Percentiles rank a stretch among this genome's conserved stretches.
Conservation (phyloP, 1,140 invertebrate species). For the Caenorhabditis elegans region WBcel235 BX284602.5:9377501-9378000, state of each 20-base stretch:
- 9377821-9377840: slow-evolving; percentile 48
- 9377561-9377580: slow-evolving; percentile 41
- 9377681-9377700: slow-evolving; percentile 52
- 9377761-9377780: slow-evolving; percentile 54
- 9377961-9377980: slow-evolving; percentile 63
- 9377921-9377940: slow-evolving; percentile 65
- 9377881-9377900: too few relatives aligned
- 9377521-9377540: slow-evolving; percentile 50
- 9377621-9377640: slow-evolving; percentile 57
- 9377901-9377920: slow-evolving; percentile 51
- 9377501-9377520: slow-evolving; percentile 39
- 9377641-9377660: slow-evolving; percentile 58
- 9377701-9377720: too few relatives aligned
- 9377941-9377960: slow-evolving; percentile 56
- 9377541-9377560: slow-evolving; percentile 60
- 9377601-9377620: slow-evolving; percentile 44
- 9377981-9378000: slow-evolving; percentile 55
- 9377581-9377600: too few relatives aligned
- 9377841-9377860: slow-evolving; percentile 52
- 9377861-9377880: slow-evolving; percentile 47
- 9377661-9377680: slow-evolving; percentile 61
- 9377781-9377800: slow-evolving; percentile 53
- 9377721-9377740: not conserved
- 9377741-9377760: slow-evolving; percentile 59
- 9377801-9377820: slow-evolving; percentile 60